Evolutionary conservation across 2,797 vertebrate genomes (phyloP).

Genomic region (Orientallactaga sibirica): DNA sequence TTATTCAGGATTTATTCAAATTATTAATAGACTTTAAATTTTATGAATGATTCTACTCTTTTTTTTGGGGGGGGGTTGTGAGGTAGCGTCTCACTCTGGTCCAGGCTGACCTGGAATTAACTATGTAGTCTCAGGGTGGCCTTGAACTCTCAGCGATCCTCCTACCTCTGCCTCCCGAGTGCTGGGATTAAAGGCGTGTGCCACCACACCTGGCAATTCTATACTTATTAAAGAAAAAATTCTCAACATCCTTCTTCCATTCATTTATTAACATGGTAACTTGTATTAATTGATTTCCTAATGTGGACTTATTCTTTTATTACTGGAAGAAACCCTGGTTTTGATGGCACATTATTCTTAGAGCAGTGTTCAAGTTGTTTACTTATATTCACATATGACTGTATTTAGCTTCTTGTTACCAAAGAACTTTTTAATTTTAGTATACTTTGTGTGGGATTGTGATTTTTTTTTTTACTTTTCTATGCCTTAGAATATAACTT

Average conservation of each 20-base stretch:
- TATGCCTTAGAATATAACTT: not conserved
- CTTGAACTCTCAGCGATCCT: no score
- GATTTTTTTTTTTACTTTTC: not conserved
- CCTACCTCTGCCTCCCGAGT: no score
- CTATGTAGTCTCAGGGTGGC: no score
- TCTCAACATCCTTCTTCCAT: not conserved
- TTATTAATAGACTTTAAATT: slow-evolving; percentile 13
- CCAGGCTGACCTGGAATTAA: no score
- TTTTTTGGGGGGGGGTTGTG: no score
- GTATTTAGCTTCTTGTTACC: not conserved
- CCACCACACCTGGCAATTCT: not conserved
- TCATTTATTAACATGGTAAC: not conserved
- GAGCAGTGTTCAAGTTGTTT: not conserved
- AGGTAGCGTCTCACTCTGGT: no score
- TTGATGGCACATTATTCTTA: not conserved
- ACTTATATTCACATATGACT: not conserved
- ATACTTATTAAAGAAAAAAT: not conserved
- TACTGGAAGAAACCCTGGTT: not conserved
- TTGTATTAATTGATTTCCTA: slow-evolving; percentile 8
- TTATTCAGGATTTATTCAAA: not conserved
- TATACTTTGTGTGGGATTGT: not conserved
- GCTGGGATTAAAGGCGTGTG: no score
- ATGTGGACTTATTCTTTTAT: not conserved
- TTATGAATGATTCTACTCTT: not conserved
- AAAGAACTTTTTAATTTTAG: not conserved